Evolutionary conservation across 2,888 invertebrate species (phyloP).

Genomic region (Leucophenga maculata): DNA sequence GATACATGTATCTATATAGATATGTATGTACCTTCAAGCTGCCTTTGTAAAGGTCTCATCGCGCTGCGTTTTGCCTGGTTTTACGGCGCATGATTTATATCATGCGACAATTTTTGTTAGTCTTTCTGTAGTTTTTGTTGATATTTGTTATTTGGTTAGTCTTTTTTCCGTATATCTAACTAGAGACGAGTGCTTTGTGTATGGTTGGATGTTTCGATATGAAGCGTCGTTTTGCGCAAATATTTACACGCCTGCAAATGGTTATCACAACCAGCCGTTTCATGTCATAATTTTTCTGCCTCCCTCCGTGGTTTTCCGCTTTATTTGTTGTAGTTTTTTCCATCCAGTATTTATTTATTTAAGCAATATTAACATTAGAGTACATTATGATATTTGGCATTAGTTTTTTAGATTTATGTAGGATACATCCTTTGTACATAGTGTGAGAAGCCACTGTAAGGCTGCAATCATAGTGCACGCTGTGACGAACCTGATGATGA

Average conservation of each 20-base stretch:
- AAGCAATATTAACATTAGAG: conserved; percentile 19
- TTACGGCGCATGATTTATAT: conserved; percentile 25
- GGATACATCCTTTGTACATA: no score
- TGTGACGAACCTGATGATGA: no score
- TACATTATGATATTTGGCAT: no score
- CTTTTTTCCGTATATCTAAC: not conserved
- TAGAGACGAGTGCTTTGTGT: not conserved
- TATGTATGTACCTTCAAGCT: no score
- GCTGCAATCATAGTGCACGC: no score
- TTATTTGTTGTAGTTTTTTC: not conserved
- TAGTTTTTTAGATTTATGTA: no score
- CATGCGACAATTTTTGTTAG: conserved; percentile 22
- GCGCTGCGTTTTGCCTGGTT: not conserved
- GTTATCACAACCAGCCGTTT: not conserved
- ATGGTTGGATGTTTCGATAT: conserved; percentile 13
- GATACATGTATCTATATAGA: no score
- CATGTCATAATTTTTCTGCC: no score
- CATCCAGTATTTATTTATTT: not conserved
- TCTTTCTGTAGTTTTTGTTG: not conserved
- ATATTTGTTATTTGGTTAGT: not conserved
- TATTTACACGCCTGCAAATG: conserved; percentile 30
- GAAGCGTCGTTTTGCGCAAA: conserved; percentile 16
- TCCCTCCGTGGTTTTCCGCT: not conserved
- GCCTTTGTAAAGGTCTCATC: no score
- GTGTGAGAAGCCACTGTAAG: no score